Evolutionary conservation across 2,113 vertebrate genomes (phyloP).

Genomic region (Fregetta grallaria): DNA sequence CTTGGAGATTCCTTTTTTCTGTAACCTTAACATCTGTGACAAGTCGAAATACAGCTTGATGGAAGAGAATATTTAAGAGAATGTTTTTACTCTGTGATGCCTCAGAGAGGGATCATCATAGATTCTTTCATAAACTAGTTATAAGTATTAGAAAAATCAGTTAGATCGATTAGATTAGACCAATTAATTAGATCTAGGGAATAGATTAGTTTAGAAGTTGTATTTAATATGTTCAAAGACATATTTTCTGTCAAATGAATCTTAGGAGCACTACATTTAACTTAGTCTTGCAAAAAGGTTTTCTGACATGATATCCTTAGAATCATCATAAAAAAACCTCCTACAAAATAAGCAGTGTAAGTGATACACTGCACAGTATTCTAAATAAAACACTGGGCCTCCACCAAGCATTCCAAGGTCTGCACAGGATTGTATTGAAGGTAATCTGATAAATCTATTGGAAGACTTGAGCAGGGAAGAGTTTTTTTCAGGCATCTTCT

Average conservation of each 20-base stretch:
- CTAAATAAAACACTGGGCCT: background rate
- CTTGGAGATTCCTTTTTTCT: background rate
- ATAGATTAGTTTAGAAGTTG: background rate
- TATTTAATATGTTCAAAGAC: background rate
- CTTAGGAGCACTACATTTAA: conserved; percentile 20
- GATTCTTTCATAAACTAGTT: background rate
- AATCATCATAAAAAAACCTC: background rate
- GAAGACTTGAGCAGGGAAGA: background rate
- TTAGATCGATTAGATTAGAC: background rate
- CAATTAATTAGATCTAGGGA: conserved; percentile 1
- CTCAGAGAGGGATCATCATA: background rate
- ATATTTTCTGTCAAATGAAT: conserved; percentile 9
- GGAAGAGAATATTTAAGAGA: background rate
- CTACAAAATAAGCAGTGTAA: background rate
- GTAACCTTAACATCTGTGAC: background rate
- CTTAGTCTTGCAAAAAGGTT: background rate
- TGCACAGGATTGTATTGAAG: background rate
- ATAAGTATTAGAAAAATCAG: background rate
- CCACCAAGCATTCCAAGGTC: background rate
- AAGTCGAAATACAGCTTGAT: background rate
- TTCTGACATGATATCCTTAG: background rate
- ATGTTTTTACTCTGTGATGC: background rate
- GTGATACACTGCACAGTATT: background rate
- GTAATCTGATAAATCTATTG: background rate
- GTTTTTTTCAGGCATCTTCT: background rate